Evolutionary conservation across 2,797 vertebrate genomes (phyloP).

Genomic region (Dallia pectoralis): DNA sequence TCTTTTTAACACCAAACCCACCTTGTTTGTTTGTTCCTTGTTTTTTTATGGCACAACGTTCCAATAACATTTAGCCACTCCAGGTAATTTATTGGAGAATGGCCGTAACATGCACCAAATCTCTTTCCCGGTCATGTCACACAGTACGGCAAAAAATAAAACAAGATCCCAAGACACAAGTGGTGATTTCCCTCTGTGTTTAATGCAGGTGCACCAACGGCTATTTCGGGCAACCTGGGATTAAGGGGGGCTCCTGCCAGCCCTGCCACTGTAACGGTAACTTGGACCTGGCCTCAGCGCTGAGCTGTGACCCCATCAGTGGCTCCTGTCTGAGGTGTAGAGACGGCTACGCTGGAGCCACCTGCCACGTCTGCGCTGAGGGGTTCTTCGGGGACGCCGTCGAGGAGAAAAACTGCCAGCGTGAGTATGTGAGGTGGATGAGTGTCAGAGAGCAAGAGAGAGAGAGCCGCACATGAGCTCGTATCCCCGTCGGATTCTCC

Average conservation of each 20-base stretch:
- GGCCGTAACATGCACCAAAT: too few relatives aligned
- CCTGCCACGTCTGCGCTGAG: conserved; percentile 85
- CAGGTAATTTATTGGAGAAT: too few relatives aligned
- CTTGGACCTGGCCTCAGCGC: conserved; percentile 84
- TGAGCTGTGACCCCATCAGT: conserved; percentile 89
- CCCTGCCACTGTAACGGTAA: conserved; percentile 89
- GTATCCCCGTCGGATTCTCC: not conserved
- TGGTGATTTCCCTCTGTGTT: conserved; percentile 20
- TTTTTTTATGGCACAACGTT: too few relatives aligned
- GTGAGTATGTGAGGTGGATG: conserved; percentile 75
- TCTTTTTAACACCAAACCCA: too few relatives aligned
- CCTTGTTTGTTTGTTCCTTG: too few relatives aligned
- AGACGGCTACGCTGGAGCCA: conserved; percentile 81
- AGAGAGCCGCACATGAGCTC: not conserved
- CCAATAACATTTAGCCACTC: too few relatives aligned
- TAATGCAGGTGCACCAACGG: conserved; percentile 87
- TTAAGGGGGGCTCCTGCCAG: conserved; percentile 85
- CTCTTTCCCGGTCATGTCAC: not conserved
- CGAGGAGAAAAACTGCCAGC: conserved; percentile 82
- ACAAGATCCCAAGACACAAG: not conserved
- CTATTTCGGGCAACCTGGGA: conserved; percentile 83
- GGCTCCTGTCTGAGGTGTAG: conserved; percentile 90
- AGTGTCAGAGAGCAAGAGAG: not conserved
- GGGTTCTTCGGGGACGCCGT: conserved; percentile 92
- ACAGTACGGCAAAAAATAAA: not conserved